Evolutionary conservation across 2,888 invertebrate species (phyloP), one percentile per base, ranked within the genome.

Genomic region (Megaustenia siamemsis): DNA sequence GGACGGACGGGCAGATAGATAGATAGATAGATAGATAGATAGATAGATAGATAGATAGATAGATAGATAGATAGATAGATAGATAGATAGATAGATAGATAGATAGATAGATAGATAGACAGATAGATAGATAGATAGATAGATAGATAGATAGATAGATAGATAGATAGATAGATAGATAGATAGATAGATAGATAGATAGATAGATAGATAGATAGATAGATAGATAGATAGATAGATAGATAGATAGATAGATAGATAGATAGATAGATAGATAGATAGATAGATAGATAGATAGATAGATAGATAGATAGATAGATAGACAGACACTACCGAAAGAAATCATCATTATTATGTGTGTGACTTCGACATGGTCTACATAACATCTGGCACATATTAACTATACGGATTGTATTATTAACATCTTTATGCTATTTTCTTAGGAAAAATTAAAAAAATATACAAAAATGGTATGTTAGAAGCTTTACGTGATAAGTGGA

Each of bases 61-160:
- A n/a, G 49, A 68, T 82, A 35, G 73, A 69, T 82, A 49, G 35
- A 68, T 66, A 43, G 66, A 45, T 66, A 43, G 40, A 68, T 66
- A 66, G 28, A 69, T 45, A 81, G 12, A 81, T 66, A 71, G 40
- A 81, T 4, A 76, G 49, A 53, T 76, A 53, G 28, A 76, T 49
- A 76, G 49, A 53, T 49, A 76, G 49, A 53, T 53, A 76, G 10
- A 76, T 76, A 76, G 49, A 53, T 76, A 49, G 49, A 53, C 28
- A 76, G 6, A 53, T 49, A 76, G 15, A 76, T 49, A 53, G 49
- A 53, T 53, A 53, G 49, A 53, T 76, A 76, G 6, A 76, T 53
- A 76, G 49, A 53, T 53, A 76, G 18, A 68, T 35, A 38, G 38
- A 68, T 15, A 38, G 38, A 38, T 15, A 68, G 38, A 68, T 35